These are phyloP conservation scores for Siniperca undulata DNA, from an alignment of 2,797 vertebrate genomes.

Conservation along the genomic window DNA sequence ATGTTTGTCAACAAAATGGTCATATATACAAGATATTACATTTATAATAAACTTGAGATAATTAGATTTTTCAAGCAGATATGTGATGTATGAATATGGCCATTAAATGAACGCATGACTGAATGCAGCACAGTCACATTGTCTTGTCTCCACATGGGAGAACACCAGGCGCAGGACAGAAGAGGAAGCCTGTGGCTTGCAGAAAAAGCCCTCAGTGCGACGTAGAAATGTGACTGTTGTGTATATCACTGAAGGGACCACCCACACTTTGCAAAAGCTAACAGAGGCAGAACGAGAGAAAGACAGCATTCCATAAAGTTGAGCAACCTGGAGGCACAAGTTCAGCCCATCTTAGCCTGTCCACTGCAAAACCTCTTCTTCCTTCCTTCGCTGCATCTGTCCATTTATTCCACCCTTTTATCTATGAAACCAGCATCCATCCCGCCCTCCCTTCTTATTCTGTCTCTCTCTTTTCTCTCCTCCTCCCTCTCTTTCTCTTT, in stretches of 20 bases:
- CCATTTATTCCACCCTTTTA: slow-evolving; percentile 41
- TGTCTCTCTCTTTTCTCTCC: slow-evolving; percentile 14
- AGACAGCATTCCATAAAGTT: slow-evolving; percentile 62
- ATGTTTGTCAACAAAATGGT: slow-evolving; percentile 25
- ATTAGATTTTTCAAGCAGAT: slow-evolving; percentile 21
- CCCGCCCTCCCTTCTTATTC: slow-evolving; percentile 6
- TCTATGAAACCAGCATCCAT: slow-evolving; percentile 24
- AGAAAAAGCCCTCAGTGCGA: slow-evolving; percentile 54
- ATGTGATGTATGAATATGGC: slow-evolving; percentile 2
- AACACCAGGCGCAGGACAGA: slow-evolving; percentile 12
- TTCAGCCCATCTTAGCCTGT: slow-evolving; percentile 44
- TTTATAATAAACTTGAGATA: slow-evolving; percentile 28
- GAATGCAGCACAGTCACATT: slow-evolving; percentile 23
- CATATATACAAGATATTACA: neutral
- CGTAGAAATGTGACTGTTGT: slow-evolving; percentile 55
- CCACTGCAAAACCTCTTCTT: slow-evolving; percentile 27
- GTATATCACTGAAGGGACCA: slow-evolving; percentile 69
- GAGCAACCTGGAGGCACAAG: slow-evolving; percentile 56
- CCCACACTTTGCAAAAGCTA: slow-evolving; percentile 72
- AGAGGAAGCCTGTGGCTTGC: slow-evolving; percentile 41
- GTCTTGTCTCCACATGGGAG: slow-evolving; percentile 44
- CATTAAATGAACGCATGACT: slow-evolving; percentile 1
- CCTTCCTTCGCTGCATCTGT: slow-evolving; percentile 29
- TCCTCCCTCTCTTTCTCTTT: slow-evolving; percentile 35
- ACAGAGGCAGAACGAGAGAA: slow-evolving; percentile 50